Percentiles rank a stretch among this genome's conserved stretches.
phyloP scores from a whole-genome alignment of 2,797 vertebrate genomes.

The Xyrichtys novacula region DNA sequence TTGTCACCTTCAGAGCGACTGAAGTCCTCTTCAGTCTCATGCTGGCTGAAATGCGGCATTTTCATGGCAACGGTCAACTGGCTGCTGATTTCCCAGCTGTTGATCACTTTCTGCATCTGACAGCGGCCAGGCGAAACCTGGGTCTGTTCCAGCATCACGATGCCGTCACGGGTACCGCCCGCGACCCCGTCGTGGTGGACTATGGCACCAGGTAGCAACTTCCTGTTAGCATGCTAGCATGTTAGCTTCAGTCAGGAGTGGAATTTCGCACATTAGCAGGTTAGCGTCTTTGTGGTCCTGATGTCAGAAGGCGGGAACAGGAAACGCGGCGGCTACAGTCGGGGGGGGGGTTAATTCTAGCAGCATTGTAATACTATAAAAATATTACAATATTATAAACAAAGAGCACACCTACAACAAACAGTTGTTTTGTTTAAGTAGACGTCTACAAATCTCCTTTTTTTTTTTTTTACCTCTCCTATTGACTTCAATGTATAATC shows the following conservation, averaged over 20 bases:
- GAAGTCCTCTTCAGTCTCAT: conserved; percentile 93
- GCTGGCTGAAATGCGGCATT: conserved; percentile 84
- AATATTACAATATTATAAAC: no score
- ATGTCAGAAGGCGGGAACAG: no score
- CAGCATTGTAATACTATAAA: no score
- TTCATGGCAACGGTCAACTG: conserved; percentile 57
- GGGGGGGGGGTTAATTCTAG: no score
- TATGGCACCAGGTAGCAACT: conserved; percentile 90
- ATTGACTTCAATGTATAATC: no score
- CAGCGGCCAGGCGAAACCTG: conserved; percentile 87
- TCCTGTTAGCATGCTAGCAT: conserved; percentile 16
- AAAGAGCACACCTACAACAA: no score
- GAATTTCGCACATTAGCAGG: neutral
- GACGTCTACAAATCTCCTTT: no score
- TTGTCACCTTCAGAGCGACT: conserved; percentile 82
- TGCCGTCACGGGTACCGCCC: conserved; percentile 91
- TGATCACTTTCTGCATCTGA: conserved; percentile 84
- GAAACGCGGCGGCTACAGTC: no score
- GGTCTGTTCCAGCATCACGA: conserved; percentile 96
- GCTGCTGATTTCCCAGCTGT: conserved; percentile 81
- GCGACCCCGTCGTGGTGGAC: conserved; percentile 92
- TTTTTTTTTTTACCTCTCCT: no score
- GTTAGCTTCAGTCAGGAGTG: neutral
- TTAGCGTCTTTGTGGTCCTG: no score
- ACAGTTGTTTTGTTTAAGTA: no score